Evolutionary conservation across 2,113 vertebrate genomes (phyloP).

Genomic region (Atractosteus spatula): DNA sequence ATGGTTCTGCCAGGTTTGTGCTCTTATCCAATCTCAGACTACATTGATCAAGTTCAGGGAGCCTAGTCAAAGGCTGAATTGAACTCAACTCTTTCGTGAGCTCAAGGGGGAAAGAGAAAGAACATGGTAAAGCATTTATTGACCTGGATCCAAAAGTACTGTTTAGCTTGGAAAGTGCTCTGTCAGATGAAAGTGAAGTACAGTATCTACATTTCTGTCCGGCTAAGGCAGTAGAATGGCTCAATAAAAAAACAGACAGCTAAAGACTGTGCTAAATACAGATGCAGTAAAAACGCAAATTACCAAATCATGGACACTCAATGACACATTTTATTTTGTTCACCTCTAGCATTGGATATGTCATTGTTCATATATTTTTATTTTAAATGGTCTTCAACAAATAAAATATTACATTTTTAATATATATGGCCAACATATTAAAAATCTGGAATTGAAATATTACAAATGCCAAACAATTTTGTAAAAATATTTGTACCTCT

Average conservation of each 20-base stretch:
- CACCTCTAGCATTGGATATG: too few relatives aligned
- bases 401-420: too few relatives aligned
- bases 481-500: too few relatives aligned
- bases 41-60: constrained; percentile 63
- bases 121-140: constrained; percentile 75
- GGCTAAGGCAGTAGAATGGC: constrained; percentile 71
- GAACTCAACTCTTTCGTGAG: constrained; percentile 71
- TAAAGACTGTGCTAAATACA: too few relatives aligned
- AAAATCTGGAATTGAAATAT: too few relatives aligned
- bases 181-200: constrained; percentile 72
- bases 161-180: constrained; percentile 72
- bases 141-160: constrained; percentile 58
- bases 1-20: constrained; percentile 52
- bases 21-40: constrained; percentile 58
- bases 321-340: too few relatives aligned
- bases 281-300: too few relatives aligned
- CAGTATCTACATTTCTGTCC: constrained; percentile 53
- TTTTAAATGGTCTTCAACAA: too few relatives aligned
- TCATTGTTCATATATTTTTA: too few relatives aligned
- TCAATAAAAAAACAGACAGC: constrained; percentile 25
- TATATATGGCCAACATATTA: too few relatives aligned
- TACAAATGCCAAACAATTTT: too few relatives aligned
- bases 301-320: too few relatives aligned
- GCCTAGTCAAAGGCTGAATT: constrained; percentile 71
- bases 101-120: constrained; percentile 65